Conservation (phyloP, 2,113 vertebrate genomes). For the Sphyrna mokarran region DNA sequence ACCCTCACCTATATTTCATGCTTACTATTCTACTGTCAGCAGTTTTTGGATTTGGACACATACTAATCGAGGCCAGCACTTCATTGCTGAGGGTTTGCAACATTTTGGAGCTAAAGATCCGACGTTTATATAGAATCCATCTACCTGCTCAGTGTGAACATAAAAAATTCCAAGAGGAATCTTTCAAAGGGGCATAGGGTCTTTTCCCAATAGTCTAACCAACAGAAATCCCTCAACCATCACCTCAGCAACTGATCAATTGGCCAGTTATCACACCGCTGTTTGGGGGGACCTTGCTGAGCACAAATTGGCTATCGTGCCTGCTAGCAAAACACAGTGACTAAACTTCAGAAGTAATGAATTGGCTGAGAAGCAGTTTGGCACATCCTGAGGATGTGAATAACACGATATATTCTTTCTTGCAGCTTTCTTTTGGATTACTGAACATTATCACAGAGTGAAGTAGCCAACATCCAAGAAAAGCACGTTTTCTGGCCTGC, state of each 20-base stretch:
- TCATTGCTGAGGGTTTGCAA: background rate
- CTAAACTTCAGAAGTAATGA: background rate
- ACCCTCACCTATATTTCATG: too few relatives aligned
- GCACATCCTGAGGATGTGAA: background rate
- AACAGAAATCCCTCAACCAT: background rate
- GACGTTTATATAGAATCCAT: background rate
- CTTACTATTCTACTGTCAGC: background rate
- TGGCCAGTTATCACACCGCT: background rate
- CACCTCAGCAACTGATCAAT: background rate
- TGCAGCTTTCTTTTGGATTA: background rate
- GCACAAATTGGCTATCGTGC: background rate
- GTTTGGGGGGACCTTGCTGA: background rate
- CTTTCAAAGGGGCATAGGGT: too few relatives aligned
- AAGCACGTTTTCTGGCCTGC: background rate
- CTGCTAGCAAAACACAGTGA: background rate
- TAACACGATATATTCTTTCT: background rate
- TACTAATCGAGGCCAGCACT: background rate
- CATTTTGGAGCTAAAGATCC: background rate
- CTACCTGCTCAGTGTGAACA: background rate
- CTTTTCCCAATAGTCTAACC: background rate
- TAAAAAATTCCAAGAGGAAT: background rate
- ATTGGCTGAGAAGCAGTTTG: background rate
- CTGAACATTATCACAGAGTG: background rate
- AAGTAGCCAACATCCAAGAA: background rate
- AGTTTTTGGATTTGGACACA: background rate